Base-by-base conservation (phyloP, 2,113 vertebrate genomes). In the Penelope pileata region DNA sequence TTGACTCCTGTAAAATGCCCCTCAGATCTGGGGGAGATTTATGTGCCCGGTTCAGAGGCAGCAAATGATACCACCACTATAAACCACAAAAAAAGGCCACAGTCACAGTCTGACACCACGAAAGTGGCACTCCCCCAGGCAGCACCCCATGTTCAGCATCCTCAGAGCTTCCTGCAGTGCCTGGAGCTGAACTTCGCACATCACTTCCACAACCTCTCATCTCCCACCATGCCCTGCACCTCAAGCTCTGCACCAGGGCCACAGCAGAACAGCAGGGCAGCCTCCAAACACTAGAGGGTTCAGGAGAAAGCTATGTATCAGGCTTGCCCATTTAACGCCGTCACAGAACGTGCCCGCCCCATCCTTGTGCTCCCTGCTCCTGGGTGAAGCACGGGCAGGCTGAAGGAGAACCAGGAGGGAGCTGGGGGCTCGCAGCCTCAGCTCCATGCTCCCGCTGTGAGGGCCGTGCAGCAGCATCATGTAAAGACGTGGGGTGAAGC, bases 401-500 rank as follows among this genome's bases (percentile, higher is more conserved):
- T 0, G 0, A 32, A 27, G 40, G 26, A 64, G 36, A 74, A 27
- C 27, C 3, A 1, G 32, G 43, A 83, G 34, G 42, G 42, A 91
- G 51, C 12, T 40, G 56, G 56, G 54, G 16, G 38, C 66, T 12
- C 42, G 27, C 32, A 77, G 88, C 47, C 64, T 62, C 38, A 70
- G 82, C 74, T 75, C 82, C 29, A 47, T 42, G 3, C 43, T 78
- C 70, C 8, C 12, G 2, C 43, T 24, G 53, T 42, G 36, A 27
- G 7, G 27, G 51, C 66, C 0, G 0, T 7, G 34, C 1, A 2
- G 69, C 81, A 83, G 42, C 34, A 54, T 1, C 32, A 19, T 0
- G 1, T 16, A 7, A 66, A 42, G 60, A 19, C 4, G 40, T 47
- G 6, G 16, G 8, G 30, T 26, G 42, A 84, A n/a, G 26, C 56